A percentile compares a stretch with the other conserved stretches of the same genome.
These are phyloP conservation scores for Peromyscus attwateri DNA, from an alignment of 2,797 vertebrate genomes.

Conservation along the genomic window DNA sequence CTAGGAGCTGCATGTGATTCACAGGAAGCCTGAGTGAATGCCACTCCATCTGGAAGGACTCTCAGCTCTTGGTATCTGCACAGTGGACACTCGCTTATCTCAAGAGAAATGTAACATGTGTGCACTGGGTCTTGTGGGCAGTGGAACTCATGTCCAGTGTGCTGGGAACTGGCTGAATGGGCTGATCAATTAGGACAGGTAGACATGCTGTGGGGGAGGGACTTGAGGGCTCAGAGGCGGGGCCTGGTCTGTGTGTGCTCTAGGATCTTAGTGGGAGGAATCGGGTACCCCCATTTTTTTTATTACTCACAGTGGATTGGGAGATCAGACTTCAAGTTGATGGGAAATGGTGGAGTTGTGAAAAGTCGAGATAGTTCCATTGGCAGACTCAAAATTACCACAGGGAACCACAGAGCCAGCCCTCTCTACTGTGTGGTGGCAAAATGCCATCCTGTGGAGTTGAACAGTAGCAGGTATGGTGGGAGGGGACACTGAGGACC, in stretches of 20 bases:
- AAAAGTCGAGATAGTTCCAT: neutral
- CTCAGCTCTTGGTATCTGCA: neutral
- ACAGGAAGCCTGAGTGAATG: fast-evolving
- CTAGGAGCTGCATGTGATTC: neutral
- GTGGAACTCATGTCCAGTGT: neutral
- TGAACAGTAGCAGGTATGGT: neutral
- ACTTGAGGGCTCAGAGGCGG: neutral
- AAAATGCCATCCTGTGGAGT: fast-evolving
- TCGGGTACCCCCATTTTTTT: neutral
- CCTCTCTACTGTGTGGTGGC: fast-evolving
- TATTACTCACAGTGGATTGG: neutral
- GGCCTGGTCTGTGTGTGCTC: neutral
- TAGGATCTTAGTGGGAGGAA: neutral
- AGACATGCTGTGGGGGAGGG: neutral
- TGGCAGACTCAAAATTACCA: neutral
- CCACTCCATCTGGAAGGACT: neutral
- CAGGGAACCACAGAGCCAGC: neutral
- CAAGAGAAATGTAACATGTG: neutral
- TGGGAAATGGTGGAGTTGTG: neutral
- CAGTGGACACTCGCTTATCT: neutral
- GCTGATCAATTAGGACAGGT: neutral
- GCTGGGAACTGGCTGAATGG: neutral
- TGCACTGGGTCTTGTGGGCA: neutral
- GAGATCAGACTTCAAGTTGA: neutral
- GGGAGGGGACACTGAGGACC: neutral